Evolutionary conservation across 2,797 vertebrate species (phyloP).

Genomic region (Phrynocephalus forsythii): DNA sequence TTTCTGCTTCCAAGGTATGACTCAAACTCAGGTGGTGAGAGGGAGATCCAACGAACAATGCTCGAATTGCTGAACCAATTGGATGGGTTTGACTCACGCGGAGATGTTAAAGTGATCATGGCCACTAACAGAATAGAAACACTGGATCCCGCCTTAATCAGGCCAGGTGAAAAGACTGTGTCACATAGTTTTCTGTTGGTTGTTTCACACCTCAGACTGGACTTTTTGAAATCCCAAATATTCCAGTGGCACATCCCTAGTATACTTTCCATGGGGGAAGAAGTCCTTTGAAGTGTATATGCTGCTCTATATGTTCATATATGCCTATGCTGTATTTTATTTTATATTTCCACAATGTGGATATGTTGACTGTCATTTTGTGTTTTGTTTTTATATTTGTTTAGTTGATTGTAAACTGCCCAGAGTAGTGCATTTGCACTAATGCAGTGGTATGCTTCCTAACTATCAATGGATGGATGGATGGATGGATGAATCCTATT

Average conservation of each 20-base stretch:
- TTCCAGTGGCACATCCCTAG: no score
- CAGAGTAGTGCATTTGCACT: no score
- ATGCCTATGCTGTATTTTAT: no score
- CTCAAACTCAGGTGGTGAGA: constrained; percentile 95
- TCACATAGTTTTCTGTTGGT: background rate
- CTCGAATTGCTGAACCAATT: constrained; percentile 96
- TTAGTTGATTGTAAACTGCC: no score
- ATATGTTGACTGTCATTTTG: no score
- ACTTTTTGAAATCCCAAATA: background rate
- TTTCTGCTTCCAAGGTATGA: constrained; percentile 86
- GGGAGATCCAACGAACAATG: constrained; percentile 98
- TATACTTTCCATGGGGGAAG: background rate
- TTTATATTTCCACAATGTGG: no score
- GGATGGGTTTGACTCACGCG: constrained; percentile 95
- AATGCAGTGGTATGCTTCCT: no score
- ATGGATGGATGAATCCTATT: no score
- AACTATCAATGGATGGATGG: no score
- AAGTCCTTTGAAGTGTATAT: background rate
- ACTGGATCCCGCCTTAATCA: constrained; percentile 94
- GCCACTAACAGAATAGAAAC: constrained; percentile 98
- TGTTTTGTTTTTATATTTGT: no score
- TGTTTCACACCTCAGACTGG: background rate
- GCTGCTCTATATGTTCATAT: no score
- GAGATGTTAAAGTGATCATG: constrained; percentile 99
- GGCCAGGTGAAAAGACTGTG: constrained; percentile 85